phyloP scores from a whole-genome alignment of 2,113 vertebrate species.

The Brachyhypopomus occidentalis region DNA sequence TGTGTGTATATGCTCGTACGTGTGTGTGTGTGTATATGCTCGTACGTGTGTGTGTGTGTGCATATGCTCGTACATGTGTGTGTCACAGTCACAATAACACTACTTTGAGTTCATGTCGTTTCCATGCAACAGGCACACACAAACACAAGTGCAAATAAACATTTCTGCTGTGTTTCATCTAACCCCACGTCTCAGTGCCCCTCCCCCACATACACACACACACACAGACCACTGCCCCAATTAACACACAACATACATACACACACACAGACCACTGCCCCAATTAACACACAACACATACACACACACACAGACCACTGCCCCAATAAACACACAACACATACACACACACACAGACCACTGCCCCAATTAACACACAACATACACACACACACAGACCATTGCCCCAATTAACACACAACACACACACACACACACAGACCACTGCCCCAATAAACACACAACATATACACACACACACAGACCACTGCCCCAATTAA shows the following conservation, averaged over 20 bases:
- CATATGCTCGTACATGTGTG: no score
- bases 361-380: no score
- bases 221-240: no score
- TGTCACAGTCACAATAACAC: constrained; percentile 63
- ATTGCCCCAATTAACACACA: no score
- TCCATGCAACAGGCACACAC: constrained; percentile 66
- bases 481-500: no score
- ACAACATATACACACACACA: constrained; percentile 58
- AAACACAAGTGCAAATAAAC: constrained; percentile 60
- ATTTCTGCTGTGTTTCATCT: constrained; percentile 41
- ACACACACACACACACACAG: no score
- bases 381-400: constrained; percentile 3
- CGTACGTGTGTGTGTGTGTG: no score
- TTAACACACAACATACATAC: constrained; percentile 58
- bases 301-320: neutral
- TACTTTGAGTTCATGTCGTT: constrained; percentile 63
- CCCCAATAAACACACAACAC: neutral
- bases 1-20: no score
- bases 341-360: neutral
- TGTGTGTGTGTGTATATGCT: no score
- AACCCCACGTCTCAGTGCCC: constrained; percentile 52
- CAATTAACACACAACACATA: constrained; percentile 50
- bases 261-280: constrained; percentile 3
- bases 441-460: no score
- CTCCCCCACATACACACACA: constrained; percentile 18